A percentile compares a stretch with the other conserved stretches of the same genome.
Conservation (phyloP, 2,888 invertebrate genomes). For the Cheilosia pagana region DNA sequence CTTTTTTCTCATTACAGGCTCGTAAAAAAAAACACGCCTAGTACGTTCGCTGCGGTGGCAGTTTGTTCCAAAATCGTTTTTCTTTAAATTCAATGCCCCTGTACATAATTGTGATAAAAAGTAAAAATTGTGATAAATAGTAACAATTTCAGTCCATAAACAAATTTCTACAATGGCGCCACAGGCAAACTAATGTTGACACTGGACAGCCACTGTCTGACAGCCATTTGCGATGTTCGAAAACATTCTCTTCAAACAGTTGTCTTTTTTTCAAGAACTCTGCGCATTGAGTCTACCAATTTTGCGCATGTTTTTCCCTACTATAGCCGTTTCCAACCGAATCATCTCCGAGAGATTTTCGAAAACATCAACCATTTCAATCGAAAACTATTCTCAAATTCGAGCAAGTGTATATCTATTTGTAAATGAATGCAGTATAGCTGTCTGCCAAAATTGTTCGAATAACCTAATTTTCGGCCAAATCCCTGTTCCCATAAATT, state of each 20-base stretch:
- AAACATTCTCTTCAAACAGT: not conserved
- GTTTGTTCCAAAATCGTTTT: too few relatives aligned
- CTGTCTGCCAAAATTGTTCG: slow-evolving; percentile 51
- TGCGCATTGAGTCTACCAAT: slow-evolving; percentile 10
- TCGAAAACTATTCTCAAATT: slow-evolving; percentile 23
- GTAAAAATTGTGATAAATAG: too few relatives aligned
- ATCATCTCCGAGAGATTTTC: slow-evolving; percentile 14
- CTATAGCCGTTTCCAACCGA: too few relatives aligned
- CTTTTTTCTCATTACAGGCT: too few relatives aligned
- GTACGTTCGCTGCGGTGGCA: too few relatives aligned
- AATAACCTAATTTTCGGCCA: slow-evolving; percentile 69
- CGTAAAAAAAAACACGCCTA: too few relatives aligned
- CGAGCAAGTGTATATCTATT: slow-evolving; percentile 25
- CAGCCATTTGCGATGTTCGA: slow-evolving; percentile 20
- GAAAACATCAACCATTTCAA: slow-evolving; percentile 10
- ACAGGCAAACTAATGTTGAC: too few relatives aligned
- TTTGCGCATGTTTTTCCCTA: slow-evolving; percentile 46
- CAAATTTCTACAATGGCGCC: too few relatives aligned
- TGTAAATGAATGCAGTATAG: slow-evolving; percentile 25
- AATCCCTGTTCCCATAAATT: slow-evolving; percentile 52
- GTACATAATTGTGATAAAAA: too few relatives aligned
- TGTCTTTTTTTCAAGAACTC: not conserved
- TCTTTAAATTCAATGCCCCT: too few relatives aligned
- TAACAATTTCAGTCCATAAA: too few relatives aligned
- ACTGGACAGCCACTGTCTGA: too few relatives aligned